phyloP scores from a whole-genome alignment of 2,113 vertebrate species.

The Mandrillus leucophaeus region DNA sequence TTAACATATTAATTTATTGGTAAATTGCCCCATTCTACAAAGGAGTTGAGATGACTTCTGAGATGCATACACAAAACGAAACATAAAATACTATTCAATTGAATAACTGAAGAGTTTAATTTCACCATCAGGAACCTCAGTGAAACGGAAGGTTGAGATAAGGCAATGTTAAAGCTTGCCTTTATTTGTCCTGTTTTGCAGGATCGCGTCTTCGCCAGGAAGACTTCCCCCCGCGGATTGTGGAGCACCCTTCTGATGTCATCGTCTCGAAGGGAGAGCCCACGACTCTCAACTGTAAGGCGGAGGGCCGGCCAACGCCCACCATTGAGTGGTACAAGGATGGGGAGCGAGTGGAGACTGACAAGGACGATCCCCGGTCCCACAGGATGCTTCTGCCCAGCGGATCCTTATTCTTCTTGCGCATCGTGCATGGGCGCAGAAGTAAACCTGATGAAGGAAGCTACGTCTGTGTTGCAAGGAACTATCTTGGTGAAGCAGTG shows the following conservation, averaged over 20 bases:
- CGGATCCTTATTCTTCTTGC: constrained; percentile 97
- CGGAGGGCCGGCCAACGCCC: constrained; percentile 95
- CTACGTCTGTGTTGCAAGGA: constrained; percentile 97
- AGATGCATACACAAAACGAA: not conserved
- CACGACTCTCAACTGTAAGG: constrained; percentile 98
- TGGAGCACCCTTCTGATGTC: constrained; percentile 98
- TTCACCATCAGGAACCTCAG: not conserved
- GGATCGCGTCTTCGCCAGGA: constrained; percentile 99
- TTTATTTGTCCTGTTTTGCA: constrained; percentile 68
- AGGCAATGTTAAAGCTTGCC: not conserved
- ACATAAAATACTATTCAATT: not conserved
- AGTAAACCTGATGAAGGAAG: constrained; percentile 98
- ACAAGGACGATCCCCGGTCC: constrained; percentile 96
- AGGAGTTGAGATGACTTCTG: not conserved
- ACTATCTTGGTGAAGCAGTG: constrained; percentile 98
- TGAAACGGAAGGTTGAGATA: not conserved
- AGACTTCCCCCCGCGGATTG: constrained; percentile 97
- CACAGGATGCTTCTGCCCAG: constrained; percentile 98
- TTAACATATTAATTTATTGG: not conserved
- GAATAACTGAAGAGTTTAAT: not conserved
- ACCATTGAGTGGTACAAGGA: constrained; percentile 99
- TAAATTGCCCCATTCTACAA: not conserved
- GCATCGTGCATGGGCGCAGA: constrained; percentile 96
- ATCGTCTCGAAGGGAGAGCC: constrained; percentile 99
- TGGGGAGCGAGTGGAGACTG: constrained; percentile 96